Conservation (phyloP, 2,797 vertebrate genomes). For the Danio aesculapii region DNA sequence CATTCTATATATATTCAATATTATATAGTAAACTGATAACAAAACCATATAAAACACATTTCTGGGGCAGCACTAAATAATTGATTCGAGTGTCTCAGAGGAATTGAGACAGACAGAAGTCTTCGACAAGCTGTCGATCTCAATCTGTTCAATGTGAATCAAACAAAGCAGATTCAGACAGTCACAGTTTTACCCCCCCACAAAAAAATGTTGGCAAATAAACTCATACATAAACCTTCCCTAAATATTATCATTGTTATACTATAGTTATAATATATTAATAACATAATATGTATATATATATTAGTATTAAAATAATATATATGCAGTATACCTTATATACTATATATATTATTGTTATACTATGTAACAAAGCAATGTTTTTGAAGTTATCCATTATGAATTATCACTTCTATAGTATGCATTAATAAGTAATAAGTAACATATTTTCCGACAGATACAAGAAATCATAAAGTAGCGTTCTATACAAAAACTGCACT, state of each 20-base stretch:
- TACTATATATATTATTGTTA: too few species aligned
- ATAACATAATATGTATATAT: too few species aligned
- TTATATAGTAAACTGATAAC: neutral
- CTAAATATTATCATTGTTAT: too few species aligned
- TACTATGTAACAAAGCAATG: too few species aligned
- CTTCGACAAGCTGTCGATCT: slow-evolving; percentile 74
- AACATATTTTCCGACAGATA: neutral
- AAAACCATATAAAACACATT: slow-evolving; percentile 42
- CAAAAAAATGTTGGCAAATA: slow-evolving; percentile 4
- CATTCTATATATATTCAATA: too few species aligned
- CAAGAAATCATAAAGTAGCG: too few species aligned
- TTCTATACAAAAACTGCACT: neutral
- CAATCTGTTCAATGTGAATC: slow-evolving; percentile 71
- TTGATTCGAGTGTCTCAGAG: slow-evolving; percentile 76
- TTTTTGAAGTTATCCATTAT: neutral
- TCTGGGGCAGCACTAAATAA: slow-evolving; percentile 77
- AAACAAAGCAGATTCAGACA: slow-evolving; percentile 52
- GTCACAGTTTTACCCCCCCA: neutral
- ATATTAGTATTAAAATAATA: too few species aligned
- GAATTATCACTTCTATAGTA: too few species aligned
- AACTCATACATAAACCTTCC: neutral
- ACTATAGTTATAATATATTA: too few species aligned
- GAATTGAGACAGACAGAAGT: slow-evolving; percentile 74
- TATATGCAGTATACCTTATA: too few species aligned
- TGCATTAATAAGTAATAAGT: neutral